Conservation (phyloP, 2,113 vertebrate genomes). For the Notiomystis cincta region DNA sequence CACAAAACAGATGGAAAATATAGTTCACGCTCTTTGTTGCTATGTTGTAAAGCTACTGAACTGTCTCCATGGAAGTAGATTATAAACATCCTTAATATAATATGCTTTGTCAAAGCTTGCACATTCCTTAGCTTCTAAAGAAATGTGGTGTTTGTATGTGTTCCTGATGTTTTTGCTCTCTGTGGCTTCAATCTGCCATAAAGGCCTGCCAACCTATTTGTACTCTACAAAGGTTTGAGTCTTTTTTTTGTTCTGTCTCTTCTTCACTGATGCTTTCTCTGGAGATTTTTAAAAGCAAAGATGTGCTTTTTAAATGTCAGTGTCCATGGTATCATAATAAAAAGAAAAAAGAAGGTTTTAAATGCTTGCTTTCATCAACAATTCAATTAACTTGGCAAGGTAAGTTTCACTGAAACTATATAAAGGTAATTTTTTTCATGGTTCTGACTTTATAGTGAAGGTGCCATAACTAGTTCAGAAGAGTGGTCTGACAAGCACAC, state of each 20-base stretch:
- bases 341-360: not conserved
- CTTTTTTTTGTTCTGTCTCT: not conserved
- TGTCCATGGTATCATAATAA: not conserved
- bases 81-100: constrained; percentile 54
- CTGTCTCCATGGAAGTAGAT: constrained; percentile 42
- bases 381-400: not conserved
- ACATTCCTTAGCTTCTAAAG: constrained; percentile 44
- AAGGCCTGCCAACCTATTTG: not conserved
- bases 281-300: not conserved
- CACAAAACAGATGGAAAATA: constrained; percentile 44
- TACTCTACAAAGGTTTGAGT: not conserved
- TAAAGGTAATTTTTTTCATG: not conserved
- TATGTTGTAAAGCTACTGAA: constrained; percentile 45
- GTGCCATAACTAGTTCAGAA: not conserved
- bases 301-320: not conserved
- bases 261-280: not conserved
- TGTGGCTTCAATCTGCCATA: not conserved
- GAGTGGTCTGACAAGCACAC: not conserved
- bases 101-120: constrained; percentile 20
- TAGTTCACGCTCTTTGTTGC: not conserved
- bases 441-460: not conserved
- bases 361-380: not conserved
- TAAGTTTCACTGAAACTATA: not conserved
- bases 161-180: constrained; percentile 24
- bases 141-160: constrained; percentile 25